Evolutionary conservation across 2,797 vertebrate genomes (phyloP).

Genomic region (Cercopithecus petaurista): DNA sequence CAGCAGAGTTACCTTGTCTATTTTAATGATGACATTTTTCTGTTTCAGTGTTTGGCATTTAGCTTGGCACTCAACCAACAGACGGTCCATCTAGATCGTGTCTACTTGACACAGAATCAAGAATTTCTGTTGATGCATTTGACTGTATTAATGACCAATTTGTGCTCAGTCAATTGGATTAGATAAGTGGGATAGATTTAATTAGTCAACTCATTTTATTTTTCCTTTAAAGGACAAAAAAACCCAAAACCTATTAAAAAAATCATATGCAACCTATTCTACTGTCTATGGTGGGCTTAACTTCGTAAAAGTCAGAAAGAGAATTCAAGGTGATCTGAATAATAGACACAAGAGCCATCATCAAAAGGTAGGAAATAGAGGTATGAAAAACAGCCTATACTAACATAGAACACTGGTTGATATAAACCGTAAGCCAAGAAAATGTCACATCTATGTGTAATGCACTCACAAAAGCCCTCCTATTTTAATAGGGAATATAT

Average conservation of each 20-base stretch:
- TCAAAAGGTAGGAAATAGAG: not conserved
- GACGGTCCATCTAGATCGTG: conserved; percentile 38
- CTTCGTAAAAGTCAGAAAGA: not conserved
- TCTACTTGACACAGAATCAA: conserved; percentile 49
- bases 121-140: conserved; percentile 52
- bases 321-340: conserved; percentile 41
- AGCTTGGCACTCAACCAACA: conserved; percentile 44
- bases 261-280: not conserved
- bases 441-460: conserved; percentile 8
- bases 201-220: conserved; percentile 42
- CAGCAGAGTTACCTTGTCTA: conserved; percentile 20
- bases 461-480: not conserved
- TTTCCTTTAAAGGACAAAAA: not conserved
- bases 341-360: not conserved
- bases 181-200: conserved; percentile 57
- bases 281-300: not conserved
- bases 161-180: conserved; percentile 54
- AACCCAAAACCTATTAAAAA: not conserved
- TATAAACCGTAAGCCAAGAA: not conserved
- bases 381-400: not conserved
- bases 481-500: conserved; percentile 20
- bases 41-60: conserved; percentile 42
- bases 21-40: conserved; percentile 52
- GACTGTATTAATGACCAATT: conserved; percentile 58
- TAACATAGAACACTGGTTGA: not conserved